Conservation (phyloP, 2,888 invertebrate genomes). For the Caenorhabditis plicata region DNA sequence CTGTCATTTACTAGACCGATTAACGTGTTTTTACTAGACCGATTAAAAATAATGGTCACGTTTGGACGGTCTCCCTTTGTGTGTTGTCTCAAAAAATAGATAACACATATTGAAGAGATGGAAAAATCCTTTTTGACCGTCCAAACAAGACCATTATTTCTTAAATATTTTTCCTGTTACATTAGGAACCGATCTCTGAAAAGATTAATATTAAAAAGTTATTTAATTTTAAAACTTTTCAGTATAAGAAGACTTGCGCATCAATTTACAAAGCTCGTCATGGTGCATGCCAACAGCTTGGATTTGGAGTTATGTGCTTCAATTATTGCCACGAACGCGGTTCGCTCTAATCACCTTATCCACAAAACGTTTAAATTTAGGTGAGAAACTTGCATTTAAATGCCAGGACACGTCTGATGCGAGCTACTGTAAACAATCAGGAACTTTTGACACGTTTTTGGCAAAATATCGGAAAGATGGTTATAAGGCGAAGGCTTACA, state of each 20-base stretch:
- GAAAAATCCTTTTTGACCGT: no score
- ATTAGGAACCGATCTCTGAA: no score
- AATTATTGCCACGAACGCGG: slow-evolving; percentile 62
- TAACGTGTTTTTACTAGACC: no score
- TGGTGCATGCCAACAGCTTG: slow-evolving; percentile 61
- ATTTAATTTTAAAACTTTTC: no score
- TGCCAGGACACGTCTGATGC: slow-evolving; percentile 61
- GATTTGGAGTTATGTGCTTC: slow-evolving; percentile 65
- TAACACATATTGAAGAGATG: no score
- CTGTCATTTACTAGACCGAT: no score
- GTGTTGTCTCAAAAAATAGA: no score
- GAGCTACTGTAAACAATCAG: slow-evolving; percentile 54
- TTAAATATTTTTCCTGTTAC: no score
- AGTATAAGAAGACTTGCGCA: slow-evolving; percentile 65
- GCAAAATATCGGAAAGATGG: slow-evolving; percentile 61
- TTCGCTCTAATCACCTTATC: slow-evolving; percentile 4
- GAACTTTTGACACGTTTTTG: slow-evolving; percentile 57
- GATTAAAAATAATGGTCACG: no score
- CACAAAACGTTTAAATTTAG: slow-evolving; percentile 16
- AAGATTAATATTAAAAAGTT: no score
- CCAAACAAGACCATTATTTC: no score
- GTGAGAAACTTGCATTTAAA: slow-evolving; percentile 58
- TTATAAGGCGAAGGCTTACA: slow-evolving; percentile 63
- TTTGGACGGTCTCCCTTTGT: no score
- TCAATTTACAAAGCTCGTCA: slow-evolving; percentile 62